phyloP scores from a whole-genome alignment of 2,113 vertebrate genomes.

The Peromyscus maniculatus region DNA sequence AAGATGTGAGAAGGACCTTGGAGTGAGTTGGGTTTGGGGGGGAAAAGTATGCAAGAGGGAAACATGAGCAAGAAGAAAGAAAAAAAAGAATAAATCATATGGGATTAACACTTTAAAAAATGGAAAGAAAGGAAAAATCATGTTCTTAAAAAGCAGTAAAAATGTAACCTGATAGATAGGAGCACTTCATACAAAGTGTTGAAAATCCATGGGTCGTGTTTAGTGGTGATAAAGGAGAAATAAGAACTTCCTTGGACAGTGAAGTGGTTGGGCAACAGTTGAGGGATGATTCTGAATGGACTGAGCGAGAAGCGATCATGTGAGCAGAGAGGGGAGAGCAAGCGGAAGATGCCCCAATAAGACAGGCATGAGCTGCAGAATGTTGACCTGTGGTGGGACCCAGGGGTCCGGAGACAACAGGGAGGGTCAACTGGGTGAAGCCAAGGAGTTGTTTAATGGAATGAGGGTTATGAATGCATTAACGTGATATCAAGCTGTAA shows the following conservation, averaged over 20 bases:
- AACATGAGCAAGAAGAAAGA: not conserved
- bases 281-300: not conserved
- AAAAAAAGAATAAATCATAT: not conserved
- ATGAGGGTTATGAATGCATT: not conserved
- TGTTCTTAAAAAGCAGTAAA: not conserved
- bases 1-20: not conserved
- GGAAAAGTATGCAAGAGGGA: not conserved
- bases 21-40: not conserved
- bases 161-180: not conserved
- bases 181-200: not conserved
- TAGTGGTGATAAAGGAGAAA: not conserved
- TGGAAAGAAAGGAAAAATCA: not conserved
- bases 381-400: accelerated
- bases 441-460: not conserved
- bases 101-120: not conserved
- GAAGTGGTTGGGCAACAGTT: not conserved
- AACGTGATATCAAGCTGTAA: not conserved
- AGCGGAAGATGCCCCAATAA: not conserved
- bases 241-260: not conserved
- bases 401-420: accelerated
- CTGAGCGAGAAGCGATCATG: not conserved
- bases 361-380: not conserved
- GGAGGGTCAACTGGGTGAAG: not conserved
- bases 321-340: not conserved
- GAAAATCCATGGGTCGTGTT: not conserved